Percentiles rank a stretch among this genome's conserved stretches.
Conservation (phyloP, 2,888 invertebrate species). For the Ophioninae sp. region DNA sequence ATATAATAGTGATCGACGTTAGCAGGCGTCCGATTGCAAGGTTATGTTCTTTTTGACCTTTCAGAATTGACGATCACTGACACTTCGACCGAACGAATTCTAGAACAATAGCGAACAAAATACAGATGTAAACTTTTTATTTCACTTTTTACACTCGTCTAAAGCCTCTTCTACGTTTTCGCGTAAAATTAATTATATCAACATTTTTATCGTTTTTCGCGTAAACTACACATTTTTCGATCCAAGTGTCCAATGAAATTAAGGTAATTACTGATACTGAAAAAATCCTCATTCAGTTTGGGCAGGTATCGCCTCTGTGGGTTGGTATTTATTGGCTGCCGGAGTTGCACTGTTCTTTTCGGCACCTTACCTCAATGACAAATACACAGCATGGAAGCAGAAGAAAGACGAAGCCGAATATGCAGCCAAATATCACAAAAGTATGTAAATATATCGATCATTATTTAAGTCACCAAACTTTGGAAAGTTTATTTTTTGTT, state of each 20-base stretch:
- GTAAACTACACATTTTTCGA: not conserved
- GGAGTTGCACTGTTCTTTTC: conserved; percentile 73
- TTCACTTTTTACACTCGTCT: not conserved
- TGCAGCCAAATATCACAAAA: conserved; percentile 81
- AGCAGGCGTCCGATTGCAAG: conserved; percentile 22
- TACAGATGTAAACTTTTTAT: not conserved
- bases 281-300: conserved; percentile 66
- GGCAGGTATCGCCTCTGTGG: conserved; percentile 72
- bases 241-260: not conserved
- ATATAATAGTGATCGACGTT: not conserved
- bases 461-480: not conserved
- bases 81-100: not conserved
- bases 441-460: conserved; percentile 70
- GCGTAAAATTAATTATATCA: not conserved
- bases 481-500: not conserved
- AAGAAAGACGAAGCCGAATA: conserved; percentile 78
- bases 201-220: not conserved
- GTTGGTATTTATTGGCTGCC: conserved; percentile 79
- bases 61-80: not conserved
- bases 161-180: too few relatives aligned
- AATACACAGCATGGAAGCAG: conserved; percentile 75
- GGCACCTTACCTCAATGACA: conserved; percentile 76
- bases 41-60: conserved; percentile 38
- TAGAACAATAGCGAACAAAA: not conserved
- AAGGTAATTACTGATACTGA: not conserved